Evolutionary conservation across 1,140 invertebrate genomes (phyloP).

Genomic region (Araneus ventricosus): DNA sequence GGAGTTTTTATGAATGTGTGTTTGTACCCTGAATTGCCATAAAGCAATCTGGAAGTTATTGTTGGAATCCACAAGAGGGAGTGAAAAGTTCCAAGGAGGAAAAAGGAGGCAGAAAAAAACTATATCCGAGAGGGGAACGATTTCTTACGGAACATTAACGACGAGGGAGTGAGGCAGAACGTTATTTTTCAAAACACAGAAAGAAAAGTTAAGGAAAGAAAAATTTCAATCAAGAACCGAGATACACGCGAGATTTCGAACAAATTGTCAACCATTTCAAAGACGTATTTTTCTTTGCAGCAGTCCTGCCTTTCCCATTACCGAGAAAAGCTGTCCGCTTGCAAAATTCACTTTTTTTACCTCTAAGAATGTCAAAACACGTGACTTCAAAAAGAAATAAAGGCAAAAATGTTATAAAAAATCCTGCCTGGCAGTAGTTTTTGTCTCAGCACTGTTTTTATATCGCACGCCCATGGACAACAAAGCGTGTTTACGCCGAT

Average conservation of each 20-base stretch:
- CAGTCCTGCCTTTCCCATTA: not conserved
- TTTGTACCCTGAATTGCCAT: conserved; percentile 18
- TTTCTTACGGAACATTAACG: conserved; percentile 67
- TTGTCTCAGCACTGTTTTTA: not conserved
- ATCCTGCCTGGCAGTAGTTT: not conserved
- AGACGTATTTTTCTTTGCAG: not conserved
- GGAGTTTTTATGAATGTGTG: conserved; percentile 19
- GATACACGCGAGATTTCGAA: conserved; percentile 37
- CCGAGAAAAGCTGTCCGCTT: not conserved
- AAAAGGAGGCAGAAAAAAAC: not conserved
- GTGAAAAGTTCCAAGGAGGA: conserved; percentile 28
- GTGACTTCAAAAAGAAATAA: not conserved
- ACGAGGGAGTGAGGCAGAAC: conserved; percentile 28
- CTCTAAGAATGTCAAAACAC: not conserved
- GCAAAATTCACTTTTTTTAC: not conserved
- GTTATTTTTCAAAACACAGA: conserved; percentile 47
- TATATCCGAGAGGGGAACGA: conserved; percentile 18
- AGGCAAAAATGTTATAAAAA: not conserved
- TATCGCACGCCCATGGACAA: not conserved
- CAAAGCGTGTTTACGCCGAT: not conserved
- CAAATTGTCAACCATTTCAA: conserved; percentile 60
- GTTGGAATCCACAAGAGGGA: conserved; percentile 48
- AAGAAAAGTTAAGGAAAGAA: not conserved
- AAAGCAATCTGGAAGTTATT: conserved; percentile 57
- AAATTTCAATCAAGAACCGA: conserved; percentile 30